These are phyloP conservation scores for Burhinus oedicnemus DNA, from an alignment of 2,113 vertebrate genomes.

Conservation along the genomic window DNA sequence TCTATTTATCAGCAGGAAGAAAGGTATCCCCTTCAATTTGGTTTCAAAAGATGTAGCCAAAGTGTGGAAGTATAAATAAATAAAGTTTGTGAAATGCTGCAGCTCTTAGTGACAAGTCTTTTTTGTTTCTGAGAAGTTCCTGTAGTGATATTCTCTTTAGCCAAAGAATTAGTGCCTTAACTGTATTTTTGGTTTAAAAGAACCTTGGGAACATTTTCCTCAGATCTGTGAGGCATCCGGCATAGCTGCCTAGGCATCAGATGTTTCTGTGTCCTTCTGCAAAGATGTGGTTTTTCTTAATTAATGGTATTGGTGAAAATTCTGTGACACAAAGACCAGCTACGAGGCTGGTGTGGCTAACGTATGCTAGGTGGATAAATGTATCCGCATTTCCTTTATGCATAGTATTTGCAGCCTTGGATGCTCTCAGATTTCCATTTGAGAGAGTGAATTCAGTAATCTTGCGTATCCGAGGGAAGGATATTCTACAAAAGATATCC, in stretches of 20 bases:
- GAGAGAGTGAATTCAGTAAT: not conserved
- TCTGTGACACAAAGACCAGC: not conserved
- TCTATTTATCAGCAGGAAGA: not conserved
- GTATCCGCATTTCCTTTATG: not conserved
- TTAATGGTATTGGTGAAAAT: not conserved
- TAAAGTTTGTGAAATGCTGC: not conserved
- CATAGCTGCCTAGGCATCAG: not conserved
- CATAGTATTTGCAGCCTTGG: fast-evolving
- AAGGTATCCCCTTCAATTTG: not conserved
- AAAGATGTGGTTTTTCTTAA: not conserved
- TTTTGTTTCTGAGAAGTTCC: not conserved
- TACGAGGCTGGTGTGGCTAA: not conserved
- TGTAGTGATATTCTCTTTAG: not conserved
- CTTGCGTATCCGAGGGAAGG: not conserved
- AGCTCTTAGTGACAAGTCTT: not conserved
- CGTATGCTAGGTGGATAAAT: fast-evolving
- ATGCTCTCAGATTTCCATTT: not conserved
- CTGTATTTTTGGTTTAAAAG: not conserved
- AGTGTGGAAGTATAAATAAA: not conserved
- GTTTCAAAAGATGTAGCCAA: not conserved
- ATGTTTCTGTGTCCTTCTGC: not conserved
- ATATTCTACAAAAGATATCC: not conserved
- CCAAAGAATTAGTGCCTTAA: not conserved
- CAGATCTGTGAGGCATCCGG: not conserved
- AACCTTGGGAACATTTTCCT: not conserved